Conservation (phyloP, 1,140 invertebrate genomes). For the Trichomalopsis sarcophagae region DNA sequence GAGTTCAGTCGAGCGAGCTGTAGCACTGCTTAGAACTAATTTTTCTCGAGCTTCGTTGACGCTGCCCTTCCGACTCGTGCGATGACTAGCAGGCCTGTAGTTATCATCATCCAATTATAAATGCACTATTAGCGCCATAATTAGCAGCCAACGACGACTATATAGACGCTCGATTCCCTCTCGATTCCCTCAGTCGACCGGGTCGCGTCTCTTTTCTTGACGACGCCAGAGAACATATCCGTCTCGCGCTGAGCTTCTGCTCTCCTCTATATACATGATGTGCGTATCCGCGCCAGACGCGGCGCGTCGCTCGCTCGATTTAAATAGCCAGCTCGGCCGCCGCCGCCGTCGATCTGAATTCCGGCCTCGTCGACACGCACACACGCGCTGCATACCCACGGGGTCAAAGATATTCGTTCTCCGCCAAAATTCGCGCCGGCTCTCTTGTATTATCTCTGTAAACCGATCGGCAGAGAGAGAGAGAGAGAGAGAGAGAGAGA, state of each 20-base stretch:
- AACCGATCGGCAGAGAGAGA: neutral
- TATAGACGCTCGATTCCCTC: no score
- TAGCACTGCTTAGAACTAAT: no score
- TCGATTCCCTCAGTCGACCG: no score
- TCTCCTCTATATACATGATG: neutral
- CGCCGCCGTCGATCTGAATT: conserved; percentile 46
- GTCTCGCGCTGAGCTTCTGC: no score
- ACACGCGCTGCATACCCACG: conserved; percentile 48
- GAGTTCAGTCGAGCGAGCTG: neutral
- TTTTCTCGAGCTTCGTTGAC: neutral
- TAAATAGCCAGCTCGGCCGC: conserved; percentile 43
- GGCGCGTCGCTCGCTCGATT: conserved; percentile 39
- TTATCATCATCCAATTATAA: no score
- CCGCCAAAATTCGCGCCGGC: neutral
- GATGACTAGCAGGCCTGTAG: no score
- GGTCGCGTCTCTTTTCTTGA: no score
- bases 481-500: no score
- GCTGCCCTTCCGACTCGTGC: neutral
- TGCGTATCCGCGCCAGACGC: conserved; percentile 15
- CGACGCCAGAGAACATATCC: no score
- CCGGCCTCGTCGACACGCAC: conserved; percentile 35
- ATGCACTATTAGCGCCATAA: no score
- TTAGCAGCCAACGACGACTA: no score
- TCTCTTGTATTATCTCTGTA: neutral
- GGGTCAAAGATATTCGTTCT: conserved; percentile 37